A percentile compares a stretch with the other conserved stretches of the same genome.
These are phyloP conservation scores for Paratrypauchen microcephalus DNA, from an alignment of 2,797 vertebrate genomes.

Conservation along the genomic window DNA sequence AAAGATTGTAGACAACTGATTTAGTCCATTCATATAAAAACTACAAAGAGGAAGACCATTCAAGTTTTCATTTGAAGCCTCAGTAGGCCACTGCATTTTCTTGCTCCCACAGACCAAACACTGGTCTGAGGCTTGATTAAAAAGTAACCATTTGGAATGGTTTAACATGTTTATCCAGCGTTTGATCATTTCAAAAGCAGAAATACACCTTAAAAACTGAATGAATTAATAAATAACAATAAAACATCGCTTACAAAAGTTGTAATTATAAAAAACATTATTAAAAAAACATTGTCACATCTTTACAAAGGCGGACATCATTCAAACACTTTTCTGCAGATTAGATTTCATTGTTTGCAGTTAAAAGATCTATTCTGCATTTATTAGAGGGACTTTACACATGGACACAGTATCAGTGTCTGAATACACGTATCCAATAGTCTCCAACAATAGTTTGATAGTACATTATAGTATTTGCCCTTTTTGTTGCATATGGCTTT, in stretches of 20 bases:
- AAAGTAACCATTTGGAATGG: not conserved
- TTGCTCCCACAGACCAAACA: too few species aligned
- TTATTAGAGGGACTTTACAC: not conserved
- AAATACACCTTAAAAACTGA: not conserved
- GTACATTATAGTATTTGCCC: too few species aligned
- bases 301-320: not conserved
- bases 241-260: not conserved
- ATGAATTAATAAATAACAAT: conserved; percentile 4
- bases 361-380: not conserved
- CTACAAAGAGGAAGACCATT: not conserved
- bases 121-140: not conserved
- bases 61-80: not conserved
- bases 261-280: not conserved
- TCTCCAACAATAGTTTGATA: not conserved
- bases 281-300: not conserved
- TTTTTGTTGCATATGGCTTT: too few species aligned
- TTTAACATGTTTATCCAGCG: not conserved
- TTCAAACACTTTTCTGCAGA: not conserved
- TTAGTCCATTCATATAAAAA: not conserved
- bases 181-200: not conserved
- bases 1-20: not conserved
- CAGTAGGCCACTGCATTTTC: too few species aligned
- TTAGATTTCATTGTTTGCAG: not conserved
- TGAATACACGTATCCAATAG: not conserved
- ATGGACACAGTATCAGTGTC: not conserved